Percentiles rank a stretch among this genome's conserved stretches.
These are phyloP conservation scores for Zhuqinia jingwanae DNA, from an alignment of 2,888 invertebrate genomes.

Conservation along the genomic window DNA sequence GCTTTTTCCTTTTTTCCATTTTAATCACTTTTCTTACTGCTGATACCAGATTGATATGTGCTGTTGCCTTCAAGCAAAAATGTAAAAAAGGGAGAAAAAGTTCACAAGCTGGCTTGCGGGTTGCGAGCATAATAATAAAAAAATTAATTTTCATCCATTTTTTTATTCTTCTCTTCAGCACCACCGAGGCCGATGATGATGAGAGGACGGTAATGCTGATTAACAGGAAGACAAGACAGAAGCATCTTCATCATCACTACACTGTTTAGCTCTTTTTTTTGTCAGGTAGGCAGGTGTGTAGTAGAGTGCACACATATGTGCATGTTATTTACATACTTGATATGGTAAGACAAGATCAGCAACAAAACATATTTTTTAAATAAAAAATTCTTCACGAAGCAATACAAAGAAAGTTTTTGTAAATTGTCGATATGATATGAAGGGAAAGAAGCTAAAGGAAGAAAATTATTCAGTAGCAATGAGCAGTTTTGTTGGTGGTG, in stretches of 20 bases:
- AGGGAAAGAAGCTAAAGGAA: background rate
- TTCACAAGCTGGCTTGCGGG: background rate
- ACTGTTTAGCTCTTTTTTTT: background rate
- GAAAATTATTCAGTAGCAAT: constrained; percentile 40
- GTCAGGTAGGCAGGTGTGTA: constrained; percentile 16
- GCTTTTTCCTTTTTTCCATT: constrained; percentile 31
- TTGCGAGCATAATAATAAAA: background rate
- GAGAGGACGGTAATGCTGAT: constrained; percentile 24
- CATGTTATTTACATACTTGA: constrained; percentile 37
- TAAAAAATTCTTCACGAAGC: no score
- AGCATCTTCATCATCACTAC: constrained; percentile 17
- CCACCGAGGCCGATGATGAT: background rate
- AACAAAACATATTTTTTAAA: no score
- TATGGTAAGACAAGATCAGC: constrained; percentile 15
- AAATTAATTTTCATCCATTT: constrained; percentile 2
- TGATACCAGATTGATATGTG: no score
- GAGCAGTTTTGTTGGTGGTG: constrained; percentile 18
- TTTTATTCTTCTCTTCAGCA: background rate
- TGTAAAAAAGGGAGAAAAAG: background rate
- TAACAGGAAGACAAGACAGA: constrained; percentile 32
- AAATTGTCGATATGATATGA: background rate
- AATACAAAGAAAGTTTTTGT: constrained; percentile 16
- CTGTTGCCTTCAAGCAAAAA: constrained; percentile 19
- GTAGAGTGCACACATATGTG: constrained; percentile 9
- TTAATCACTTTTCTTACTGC: constrained; percentile 25